Conservation (phyloP, 2,888 invertebrate genomes). For the Pristionchus exspectatus region DNA sequence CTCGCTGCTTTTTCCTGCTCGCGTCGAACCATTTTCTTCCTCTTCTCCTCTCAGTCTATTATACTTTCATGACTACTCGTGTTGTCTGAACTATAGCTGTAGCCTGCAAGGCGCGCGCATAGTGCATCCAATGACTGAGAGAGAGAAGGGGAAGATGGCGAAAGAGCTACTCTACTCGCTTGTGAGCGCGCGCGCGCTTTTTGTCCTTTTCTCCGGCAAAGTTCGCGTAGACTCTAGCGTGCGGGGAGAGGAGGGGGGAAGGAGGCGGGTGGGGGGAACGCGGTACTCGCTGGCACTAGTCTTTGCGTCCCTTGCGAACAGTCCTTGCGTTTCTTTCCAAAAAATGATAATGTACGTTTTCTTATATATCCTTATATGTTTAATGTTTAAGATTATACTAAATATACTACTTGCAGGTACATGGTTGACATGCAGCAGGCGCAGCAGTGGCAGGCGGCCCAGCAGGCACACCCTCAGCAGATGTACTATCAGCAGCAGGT, state of each 20-base stretch:
- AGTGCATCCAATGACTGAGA: constrained; percentile 2
- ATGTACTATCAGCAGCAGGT: constrained; percentile 49
- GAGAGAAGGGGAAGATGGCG: not conserved
- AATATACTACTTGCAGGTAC: constrained; percentile 17
- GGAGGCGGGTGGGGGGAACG: not conserved
- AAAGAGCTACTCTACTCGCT: not conserved
- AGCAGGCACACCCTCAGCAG: constrained; percentile 12
- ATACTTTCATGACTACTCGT: not conserved
- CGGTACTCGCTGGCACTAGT: constrained; percentile 28
- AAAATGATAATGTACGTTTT: not conserved
- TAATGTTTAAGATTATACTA: not conserved
- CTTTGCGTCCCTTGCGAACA: not conserved
- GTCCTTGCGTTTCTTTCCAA: not conserved
- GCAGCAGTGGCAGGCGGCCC: constrained; percentile 1
- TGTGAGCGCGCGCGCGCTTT: not conserved
- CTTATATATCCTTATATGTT: not conserved
- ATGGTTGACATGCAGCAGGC: constrained; percentile 49
- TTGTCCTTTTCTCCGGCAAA: constrained; percentile 24
- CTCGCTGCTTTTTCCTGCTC: constrained; percentile 14
- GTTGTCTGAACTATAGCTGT: not conserved
- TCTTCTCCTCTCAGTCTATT: not conserved
- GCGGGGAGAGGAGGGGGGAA: constrained; percentile 2
- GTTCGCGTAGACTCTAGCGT: constrained; percentile 14
- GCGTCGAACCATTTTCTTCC: not conserved
- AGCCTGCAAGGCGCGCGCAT: not conserved